These are phyloP conservation scores for Triplophysa siluroides DNA, from an alignment of 2,113 vertebrate species.

Conservation along the genomic window DNA sequence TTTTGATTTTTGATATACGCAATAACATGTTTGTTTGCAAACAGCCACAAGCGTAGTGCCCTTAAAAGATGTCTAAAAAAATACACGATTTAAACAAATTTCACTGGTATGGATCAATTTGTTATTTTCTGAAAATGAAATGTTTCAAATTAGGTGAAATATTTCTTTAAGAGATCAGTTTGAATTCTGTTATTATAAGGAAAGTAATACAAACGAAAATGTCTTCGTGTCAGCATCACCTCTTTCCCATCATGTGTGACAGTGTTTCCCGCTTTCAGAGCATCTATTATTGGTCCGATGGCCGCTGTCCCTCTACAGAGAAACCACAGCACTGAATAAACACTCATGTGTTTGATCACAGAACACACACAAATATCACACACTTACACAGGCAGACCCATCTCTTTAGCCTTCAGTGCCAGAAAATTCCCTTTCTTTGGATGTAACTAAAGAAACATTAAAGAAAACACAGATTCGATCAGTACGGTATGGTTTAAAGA, in stretches of 20 bases:
- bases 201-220: background rate
- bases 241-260: constrained; percentile 83
- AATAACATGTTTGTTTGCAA: too few species aligned
- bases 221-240: constrained; percentile 67
- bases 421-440: constrained; percentile 89
- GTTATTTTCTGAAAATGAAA: too few species aligned
- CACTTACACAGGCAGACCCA: constrained; percentile 93
- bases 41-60: too few species aligned
- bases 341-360: background rate
- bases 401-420: constrained; percentile 81
- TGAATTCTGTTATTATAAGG: background rate
- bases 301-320: constrained; percentile 84
- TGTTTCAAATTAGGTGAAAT: too few species aligned
- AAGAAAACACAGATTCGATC: background rate
- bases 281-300: constrained; percentile 85
- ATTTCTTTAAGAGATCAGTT: too few species aligned
- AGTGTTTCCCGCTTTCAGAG: constrained; percentile 82
- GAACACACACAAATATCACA: background rate
- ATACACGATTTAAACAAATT: too few species aligned
- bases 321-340: constrained; percentile 5
- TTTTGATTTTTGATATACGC: background rate
- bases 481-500: background rate
- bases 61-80: too few species aligned
- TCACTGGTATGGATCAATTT: too few species aligned
- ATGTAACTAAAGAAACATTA: constrained; percentile 66